phyloP scores from a whole-genome alignment of 2,888 invertebrate species.

The Lasioglossum villosulum region DNA sequence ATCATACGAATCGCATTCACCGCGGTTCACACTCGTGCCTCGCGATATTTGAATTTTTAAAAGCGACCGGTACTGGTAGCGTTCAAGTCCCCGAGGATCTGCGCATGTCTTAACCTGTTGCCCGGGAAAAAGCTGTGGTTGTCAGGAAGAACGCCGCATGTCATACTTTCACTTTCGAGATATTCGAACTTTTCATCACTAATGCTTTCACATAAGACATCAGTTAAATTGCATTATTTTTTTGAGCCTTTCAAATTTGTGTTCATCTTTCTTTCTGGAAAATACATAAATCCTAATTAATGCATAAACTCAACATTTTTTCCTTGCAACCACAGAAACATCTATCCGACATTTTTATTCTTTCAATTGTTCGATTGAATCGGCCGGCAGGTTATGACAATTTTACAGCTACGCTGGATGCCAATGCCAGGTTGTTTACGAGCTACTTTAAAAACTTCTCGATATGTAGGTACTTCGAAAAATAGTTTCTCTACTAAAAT shows the following conservation, averaged over 20 bases:
- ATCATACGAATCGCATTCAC: neutral
- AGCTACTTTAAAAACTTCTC: neutral
- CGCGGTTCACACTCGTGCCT: neutral
- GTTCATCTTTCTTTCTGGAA: no score
- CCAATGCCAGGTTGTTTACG: neutral
- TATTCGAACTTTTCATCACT: no score
- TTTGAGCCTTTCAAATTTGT: no score
- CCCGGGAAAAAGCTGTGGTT: neutral
- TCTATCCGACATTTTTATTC: neutral
- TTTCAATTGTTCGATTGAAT: neutral
- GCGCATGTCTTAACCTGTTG: neutral
- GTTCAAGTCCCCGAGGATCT: neutral
- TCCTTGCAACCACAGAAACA: no score
- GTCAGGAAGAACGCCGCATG: no score
- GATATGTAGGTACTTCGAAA: neutral
- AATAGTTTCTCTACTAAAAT: neutral
- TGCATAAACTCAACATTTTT: no score
- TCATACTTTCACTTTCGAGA: no score
- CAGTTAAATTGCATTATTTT: no score
- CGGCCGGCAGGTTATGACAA: neutral
- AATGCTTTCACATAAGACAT: no score
- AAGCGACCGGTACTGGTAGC: neutral
- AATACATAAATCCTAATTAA: no score
- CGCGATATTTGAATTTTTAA: neutral
- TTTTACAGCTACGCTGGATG: neutral